Conservation (phyloP, 2,797 vertebrate genomes). For the Manis pentadactyla region DNA sequence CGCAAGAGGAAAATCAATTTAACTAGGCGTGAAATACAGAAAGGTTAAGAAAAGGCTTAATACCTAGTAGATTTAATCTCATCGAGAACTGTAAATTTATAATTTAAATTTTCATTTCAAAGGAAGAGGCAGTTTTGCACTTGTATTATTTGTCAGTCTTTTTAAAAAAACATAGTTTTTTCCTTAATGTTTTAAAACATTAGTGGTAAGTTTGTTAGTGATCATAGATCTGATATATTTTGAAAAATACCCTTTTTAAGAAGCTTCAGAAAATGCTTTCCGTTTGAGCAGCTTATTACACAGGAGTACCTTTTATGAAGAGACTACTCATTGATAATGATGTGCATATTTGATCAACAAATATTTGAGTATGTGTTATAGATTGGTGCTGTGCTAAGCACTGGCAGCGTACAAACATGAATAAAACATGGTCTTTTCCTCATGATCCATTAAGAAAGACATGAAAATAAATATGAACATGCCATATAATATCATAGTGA, state of each 20-base stretch:
- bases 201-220: background rate
- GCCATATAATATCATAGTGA: background rate
- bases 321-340: conserved; percentile 32
- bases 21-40: background rate
- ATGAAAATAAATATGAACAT: conserved; percentile 49
- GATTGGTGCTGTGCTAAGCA: background rate
- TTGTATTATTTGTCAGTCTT: background rate
- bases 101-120: conserved; percentile 38
- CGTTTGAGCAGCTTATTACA: background rate
- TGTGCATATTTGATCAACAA: conserved; percentile 46
- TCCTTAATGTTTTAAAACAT: conserved; percentile 42
- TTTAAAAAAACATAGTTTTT: background rate
- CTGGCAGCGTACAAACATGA: background rate
- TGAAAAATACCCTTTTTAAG: conserved; percentile 35
- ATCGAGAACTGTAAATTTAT: conserved; percentile 29
- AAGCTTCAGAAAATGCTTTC: conserved; percentile 31
- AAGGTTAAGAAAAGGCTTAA: conserved; percentile 13
- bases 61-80: background rate
- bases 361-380: conserved; percentile 45
- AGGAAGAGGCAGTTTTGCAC: background rate
- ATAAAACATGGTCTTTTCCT: conserved; percentile 26
- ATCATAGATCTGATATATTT: background rate
- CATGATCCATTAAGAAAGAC: background rate
- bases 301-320: conserved; percentile 20
- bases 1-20: conserved; percentile 44